Evolutionary conservation across 2,888 invertebrate genomes (phyloP).

Genomic region (Heteropelma amictum): DNA sequence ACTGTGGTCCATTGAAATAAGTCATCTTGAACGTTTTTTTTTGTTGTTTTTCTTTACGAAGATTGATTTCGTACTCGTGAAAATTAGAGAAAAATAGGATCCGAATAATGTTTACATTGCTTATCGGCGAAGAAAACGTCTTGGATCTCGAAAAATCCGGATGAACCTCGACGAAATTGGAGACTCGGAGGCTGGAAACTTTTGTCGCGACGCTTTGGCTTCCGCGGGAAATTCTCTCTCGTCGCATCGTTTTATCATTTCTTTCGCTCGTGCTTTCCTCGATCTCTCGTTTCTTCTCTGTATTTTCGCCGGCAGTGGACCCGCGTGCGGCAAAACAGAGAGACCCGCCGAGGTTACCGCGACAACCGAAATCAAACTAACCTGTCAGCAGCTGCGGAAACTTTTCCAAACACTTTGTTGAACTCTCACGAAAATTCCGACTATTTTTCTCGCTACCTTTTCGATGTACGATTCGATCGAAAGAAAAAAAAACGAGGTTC

Average conservation of each 20-base stretch:
- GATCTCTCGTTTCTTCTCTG: neutral
- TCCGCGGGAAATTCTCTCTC: conserved; percentile 37
- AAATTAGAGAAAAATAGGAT: no score
- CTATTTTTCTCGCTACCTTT: no score
- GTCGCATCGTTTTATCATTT: conserved; percentile 11
- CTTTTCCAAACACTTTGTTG: conserved; percentile 40
- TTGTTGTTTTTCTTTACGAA: no score
- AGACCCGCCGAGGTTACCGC: conserved; percentile 27
- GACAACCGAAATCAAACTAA: conserved; percentile 19
- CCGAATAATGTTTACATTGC: no score
- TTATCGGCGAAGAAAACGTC: no score
- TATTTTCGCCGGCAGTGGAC: neutral
- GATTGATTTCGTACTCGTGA: no score
- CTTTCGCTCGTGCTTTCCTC: neutral
- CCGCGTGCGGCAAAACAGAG: conserved; percentile 43
- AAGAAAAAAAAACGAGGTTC: no score
- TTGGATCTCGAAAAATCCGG: conserved; percentile 37
- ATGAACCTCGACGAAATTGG: conserved; percentile 32
- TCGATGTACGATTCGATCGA: no score
- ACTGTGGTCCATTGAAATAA: no score
- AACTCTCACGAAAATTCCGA: neutral
- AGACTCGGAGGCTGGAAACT: conserved; percentile 47
- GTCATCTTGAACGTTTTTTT: no score
- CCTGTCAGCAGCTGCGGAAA: conserved; percentile 45
- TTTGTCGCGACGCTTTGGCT: conserved; percentile 48